A percentile compares a stretch with the other conserved stretches of the same genome.
These are phyloP conservation scores for Drosophila pectinifera DNA, from an alignment of 1,140 invertebrate genomes.

Conservation along the genomic window DNA sequence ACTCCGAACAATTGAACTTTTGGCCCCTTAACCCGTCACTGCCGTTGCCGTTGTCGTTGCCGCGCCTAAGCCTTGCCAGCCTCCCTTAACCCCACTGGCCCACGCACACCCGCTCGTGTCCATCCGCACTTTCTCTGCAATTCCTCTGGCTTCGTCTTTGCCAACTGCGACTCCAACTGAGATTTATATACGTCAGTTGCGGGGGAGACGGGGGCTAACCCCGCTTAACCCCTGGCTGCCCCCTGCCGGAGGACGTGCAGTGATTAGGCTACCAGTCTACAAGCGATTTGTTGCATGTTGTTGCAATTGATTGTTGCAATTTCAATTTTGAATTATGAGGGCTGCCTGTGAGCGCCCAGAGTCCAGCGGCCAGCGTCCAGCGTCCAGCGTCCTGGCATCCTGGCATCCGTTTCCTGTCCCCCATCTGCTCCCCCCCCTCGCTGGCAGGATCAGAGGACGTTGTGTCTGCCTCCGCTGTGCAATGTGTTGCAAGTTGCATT, in stretches of 20 bases:
- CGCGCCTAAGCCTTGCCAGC: neutral
- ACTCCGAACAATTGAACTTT: slow-evolving; percentile 45
- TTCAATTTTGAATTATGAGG: slow-evolving; percentile 84
- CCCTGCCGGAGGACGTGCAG: slow-evolving; percentile 57
- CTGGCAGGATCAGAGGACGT: slow-evolving; percentile 6
- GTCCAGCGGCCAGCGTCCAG: slow-evolving; percentile 63
- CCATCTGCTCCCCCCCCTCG: neutral
- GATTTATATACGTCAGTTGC: slow-evolving; percentile 54
- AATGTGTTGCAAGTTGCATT: slow-evolving; percentile 83
- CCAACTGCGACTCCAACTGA: slow-evolving; percentile 51
- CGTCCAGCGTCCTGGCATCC: slow-evolving; percentile 53
- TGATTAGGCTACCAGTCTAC: slow-evolving; percentile 72
- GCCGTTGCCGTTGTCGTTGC: too few relatives aligned
- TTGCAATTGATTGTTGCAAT: slow-evolving; percentile 85
- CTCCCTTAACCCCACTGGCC: neutral
- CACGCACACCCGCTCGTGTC: neutral
- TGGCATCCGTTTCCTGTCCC: slow-evolving; percentile 48
- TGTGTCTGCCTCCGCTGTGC: slow-evolving; percentile 49
- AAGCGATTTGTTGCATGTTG: slow-evolving; percentile 82
- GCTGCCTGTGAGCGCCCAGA: slow-evolving; percentile 52
- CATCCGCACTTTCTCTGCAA: slow-evolving; percentile 24
- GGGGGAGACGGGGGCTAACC: neutral
- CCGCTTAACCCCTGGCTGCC: neutral
- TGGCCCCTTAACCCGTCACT: slow-evolving; percentile 8
- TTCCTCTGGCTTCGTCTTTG: slow-evolving; percentile 41